Conservation (phyloP, 2,113 vertebrate species). For the Piprites chloris region DNA sequence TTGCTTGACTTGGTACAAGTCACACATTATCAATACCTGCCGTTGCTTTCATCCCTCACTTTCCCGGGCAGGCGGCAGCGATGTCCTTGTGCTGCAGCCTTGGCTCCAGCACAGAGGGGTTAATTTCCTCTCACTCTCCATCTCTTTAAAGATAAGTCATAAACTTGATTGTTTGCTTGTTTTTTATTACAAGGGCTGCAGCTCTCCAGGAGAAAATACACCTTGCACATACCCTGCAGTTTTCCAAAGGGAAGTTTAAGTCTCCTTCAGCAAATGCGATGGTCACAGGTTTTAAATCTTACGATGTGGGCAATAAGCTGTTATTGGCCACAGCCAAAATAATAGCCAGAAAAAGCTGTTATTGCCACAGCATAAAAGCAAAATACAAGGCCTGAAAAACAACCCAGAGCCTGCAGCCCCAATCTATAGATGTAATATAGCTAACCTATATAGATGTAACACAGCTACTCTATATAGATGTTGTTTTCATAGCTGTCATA, state of each 20-base stretch:
- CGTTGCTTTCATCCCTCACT: background rate
- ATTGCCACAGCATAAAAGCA: background rate
- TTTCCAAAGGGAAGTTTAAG: slow-evolving; percentile 2
- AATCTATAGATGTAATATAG: background rate
- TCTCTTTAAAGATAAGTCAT: background rate
- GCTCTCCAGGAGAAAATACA: background rate
- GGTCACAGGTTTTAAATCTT: slow-evolving; percentile 5
- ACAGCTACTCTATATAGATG: background rate
- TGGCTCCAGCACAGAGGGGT: background rate
- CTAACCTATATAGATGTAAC: background rate
- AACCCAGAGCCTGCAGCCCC: background rate
- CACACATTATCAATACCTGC: background rate
- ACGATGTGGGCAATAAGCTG: background rate
- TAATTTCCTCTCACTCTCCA: background rate
- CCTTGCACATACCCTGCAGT: background rate
- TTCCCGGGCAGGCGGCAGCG: background rate
- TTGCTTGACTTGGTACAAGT: background rate
- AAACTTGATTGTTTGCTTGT: slow-evolving; percentile 14
- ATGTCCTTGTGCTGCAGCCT: background rate
- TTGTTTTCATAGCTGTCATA: background rate
- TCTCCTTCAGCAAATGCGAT: background rate
- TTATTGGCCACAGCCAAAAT: background rate
- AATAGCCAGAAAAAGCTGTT: background rate
- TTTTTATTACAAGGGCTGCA: background rate
- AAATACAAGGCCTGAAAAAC: background rate